These are phyloP conservation scores for Hippocampus zosterae DNA, from an alignment of 2,113 vertebrate genomes.

Conservation along the genomic window DNA sequence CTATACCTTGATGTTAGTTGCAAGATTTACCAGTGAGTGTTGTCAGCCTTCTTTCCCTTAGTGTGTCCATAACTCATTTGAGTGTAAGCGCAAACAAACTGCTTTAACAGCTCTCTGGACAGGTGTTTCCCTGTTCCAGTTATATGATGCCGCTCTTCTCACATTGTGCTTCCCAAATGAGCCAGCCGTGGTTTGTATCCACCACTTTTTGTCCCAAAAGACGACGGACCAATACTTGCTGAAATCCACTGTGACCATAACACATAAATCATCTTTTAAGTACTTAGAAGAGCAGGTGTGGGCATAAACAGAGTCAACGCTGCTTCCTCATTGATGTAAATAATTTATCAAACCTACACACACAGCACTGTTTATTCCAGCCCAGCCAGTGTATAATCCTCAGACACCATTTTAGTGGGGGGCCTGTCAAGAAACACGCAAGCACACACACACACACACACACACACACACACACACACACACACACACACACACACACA, in stretches of 20 bases:
- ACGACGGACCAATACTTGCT: constrained; percentile 83
- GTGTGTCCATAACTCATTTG: constrained; percentile 82
- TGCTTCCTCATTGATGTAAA: constrained; percentile 92
- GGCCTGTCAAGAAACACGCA: constrained; percentile 70
- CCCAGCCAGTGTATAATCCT: constrained; percentile 84
- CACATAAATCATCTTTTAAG: constrained; percentile 99
- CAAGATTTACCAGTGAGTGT: constrained; percentile 43
- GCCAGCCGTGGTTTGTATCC: constrained; percentile 93
- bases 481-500: constrained; percentile 30
- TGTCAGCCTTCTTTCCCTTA: constrained; percentile 38
- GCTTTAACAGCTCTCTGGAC: constrained; percentile 83
- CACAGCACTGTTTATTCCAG: constrained; percentile 87
- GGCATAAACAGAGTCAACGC: constrained; percentile 92
- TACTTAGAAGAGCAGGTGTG: constrained; percentile 86
- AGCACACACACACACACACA: constrained; percentile 13
- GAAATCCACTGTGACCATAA: constrained; percentile 91
- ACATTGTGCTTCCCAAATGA: constrained; percentile 73
- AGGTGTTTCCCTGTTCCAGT: constrained; percentile 89
- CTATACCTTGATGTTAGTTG: constrained; percentile 37
- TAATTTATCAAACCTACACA: constrained; percentile 91
- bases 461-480: constrained; percentile 28
- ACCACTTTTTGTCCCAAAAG: constrained; percentile 89
- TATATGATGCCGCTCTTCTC: constrained; percentile 64
- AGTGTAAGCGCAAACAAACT: constrained; percentile 84
- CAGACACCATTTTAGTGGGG: constrained; percentile 80